A percentile compares a stretch with the other conserved stretches of the same genome.
Evolutionary conservation across 1,140 invertebrate species (phyloP).

Genomic region (Sweltsa coloradensis): DNA sequence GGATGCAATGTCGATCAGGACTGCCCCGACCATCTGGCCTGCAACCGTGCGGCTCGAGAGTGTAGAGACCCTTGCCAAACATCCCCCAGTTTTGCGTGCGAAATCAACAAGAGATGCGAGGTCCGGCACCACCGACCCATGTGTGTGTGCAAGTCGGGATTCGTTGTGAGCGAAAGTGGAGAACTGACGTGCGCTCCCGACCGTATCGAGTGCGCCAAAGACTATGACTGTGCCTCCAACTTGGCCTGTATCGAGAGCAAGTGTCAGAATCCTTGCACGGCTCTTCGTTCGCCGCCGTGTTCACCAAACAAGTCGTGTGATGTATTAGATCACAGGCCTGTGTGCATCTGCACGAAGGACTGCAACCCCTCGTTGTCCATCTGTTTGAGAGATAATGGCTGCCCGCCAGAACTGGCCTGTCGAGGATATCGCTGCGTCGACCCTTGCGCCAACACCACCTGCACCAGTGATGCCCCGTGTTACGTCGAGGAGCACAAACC

Average conservation of each 20-base stretch:
- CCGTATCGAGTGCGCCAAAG: conserved; percentile 58
- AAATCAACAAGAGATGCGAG: conserved; percentile 73
- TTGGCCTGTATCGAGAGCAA: conserved; percentile 65
- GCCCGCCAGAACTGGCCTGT: conserved; percentile 70
- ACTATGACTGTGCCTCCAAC: conserved; percentile 76
- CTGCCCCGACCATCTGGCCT: conserved; percentile 37
- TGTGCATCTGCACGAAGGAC: conserved; percentile 76
- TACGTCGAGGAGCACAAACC: conserved; percentile 85
- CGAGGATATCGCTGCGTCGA: conserved; percentile 80
- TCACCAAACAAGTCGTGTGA: conserved; percentile 69
- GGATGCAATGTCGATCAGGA: conserved; percentile 9
- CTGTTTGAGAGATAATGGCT: conserved; percentile 77
- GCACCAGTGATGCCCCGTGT: conserved; percentile 70
- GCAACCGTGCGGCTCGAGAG: conserved; percentile 47
- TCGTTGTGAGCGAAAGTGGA: conserved; percentile 69
- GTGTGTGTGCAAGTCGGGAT: conserved; percentile 80
- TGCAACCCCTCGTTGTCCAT: conserved; percentile 76
- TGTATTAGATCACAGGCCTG: conserved; percentile 69
- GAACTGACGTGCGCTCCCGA: conserved; percentile 73
- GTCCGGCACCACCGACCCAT: conserved; percentile 70
- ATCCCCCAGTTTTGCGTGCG: conserved; percentile 44
- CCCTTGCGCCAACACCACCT: conserved; percentile 68
- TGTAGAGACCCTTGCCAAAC: conserved; percentile 67
- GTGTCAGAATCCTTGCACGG: conserved; percentile 74
- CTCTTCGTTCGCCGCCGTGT: conserved; percentile 41